Base-by-base conservation (phyloP, 2,797 vertebrate genomes). In the Okamejei kenojei region DNA sequence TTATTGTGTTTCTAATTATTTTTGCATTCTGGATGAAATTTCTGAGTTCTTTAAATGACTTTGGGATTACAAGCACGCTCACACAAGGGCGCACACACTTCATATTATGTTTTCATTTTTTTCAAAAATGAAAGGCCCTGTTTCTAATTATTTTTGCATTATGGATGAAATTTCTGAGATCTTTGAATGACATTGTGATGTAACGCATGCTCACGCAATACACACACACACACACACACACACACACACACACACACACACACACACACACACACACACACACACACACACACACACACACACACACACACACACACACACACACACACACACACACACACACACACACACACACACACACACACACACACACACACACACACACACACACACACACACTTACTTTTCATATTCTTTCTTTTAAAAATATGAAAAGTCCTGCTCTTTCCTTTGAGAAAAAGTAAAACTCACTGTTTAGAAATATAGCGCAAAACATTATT, bases 11-110 rank as follows among this genome's bases (percentile, higher is more conserved):
- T 92, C 26, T 92, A 92, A 54, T 38, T 6, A 54, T 54, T 74
- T 54, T 92, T 91, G 54, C 35, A 92, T 38, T 65, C n/a, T 76
- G 90, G 23, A 10, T 92, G 68, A 92, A 92, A 76, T 76, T 91
- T 74, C 88, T 58, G 38, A 92, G 35, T 6, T 92, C 21, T 45
- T 74, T 58, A 13, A 76, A 74, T 73, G 90, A 92, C 38, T n/a
- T 92, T 92, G 45, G 65, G 38, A 54, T 2, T n/a, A 86, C 4
- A 82, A 26, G 9, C 63, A 68, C 65, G 29, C 45, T 45, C 45
- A 45, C 45, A 45, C 45, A 45, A 5, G 45, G 2, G 45, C 45
- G 45, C 45, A 45, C 45, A 4, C 2, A 45, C 45, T 45, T 45
- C 26, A 74, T 91, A 45, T 11, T 35, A 76, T 90, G 86, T 71